Evolutionary conservation across 2,888 invertebrate genomes (phyloP).

Genomic region (Leucoma salicis): DNA sequence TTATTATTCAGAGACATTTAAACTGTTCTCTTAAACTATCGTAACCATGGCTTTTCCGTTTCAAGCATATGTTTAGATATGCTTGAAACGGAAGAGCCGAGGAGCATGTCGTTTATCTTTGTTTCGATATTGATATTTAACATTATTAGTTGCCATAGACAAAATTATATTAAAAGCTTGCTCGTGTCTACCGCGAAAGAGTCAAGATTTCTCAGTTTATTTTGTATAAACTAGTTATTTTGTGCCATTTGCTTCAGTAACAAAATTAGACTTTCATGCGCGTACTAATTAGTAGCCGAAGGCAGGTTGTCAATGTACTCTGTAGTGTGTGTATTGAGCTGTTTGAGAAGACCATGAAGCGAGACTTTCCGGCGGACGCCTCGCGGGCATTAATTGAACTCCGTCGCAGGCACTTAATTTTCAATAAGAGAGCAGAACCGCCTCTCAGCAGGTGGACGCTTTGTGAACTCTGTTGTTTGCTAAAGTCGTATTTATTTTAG

Average conservation of each 20-base stretch:
- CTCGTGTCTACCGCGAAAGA: neutral
- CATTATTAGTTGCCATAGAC: neutral
- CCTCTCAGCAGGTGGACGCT: constrained; percentile 69
- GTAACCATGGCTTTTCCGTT: no score
- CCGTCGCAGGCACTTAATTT: constrained; percentile 67
- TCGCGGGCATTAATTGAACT: constrained; percentile 64
- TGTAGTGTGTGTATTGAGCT: constrained; percentile 10
- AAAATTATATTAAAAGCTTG: neutral
- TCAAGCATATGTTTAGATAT: no score
- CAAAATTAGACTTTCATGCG: constrained; percentile 16
- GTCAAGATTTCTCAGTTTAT: neutral
- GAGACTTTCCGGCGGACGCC: constrained; percentile 44
- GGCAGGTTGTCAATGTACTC: constrained; percentile 8
- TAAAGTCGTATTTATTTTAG: constrained; percentile 81
- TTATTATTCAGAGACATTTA: no score
- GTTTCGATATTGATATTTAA: neutral
- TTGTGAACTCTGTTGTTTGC: constrained; percentile 74
- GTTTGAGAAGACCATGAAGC: constrained; percentile 23
- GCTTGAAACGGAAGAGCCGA: no score
- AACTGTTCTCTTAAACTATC: no score
- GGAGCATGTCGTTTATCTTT: no score
- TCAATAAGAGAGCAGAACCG: constrained; percentile 52
- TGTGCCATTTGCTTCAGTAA: constrained; percentile 7
- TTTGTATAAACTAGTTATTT: constrained; percentile 12
- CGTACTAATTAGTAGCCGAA: constrained; percentile 15